phyloP scores from a whole-genome alignment of 2,797 vertebrate species.

The Perodicticus potto region DNA sequence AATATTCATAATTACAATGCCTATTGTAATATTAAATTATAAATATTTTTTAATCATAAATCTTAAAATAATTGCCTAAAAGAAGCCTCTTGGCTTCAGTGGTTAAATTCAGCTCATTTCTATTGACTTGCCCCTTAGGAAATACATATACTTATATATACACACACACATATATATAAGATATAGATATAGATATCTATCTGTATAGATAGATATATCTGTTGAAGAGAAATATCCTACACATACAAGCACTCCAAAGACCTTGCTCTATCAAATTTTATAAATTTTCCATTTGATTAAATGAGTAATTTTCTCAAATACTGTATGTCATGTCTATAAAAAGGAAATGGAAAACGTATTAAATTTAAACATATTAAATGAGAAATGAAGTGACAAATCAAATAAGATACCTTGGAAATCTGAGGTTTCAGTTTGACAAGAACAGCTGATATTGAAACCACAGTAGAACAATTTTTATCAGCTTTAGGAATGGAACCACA shows the following conservation, averaged over 20 bases:
- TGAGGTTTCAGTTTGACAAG: neutral
- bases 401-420: neutral
- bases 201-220: neutral
- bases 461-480: neutral
- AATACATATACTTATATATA: neutral
- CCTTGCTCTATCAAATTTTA: neutral
- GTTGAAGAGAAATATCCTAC: neutral
- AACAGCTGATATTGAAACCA: neutral
- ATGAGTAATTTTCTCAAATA: neutral
- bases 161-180: too few species aligned
- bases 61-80: neutral
- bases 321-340: neutral
- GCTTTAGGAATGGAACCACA: neutral
- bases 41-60: neutral
- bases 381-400: neutral
- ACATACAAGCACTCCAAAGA: neutral
- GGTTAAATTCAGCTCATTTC: neutral
- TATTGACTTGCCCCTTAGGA: neutral
- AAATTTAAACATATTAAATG: conserved; percentile 5
- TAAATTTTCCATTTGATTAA: neutral
- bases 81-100: neutral
- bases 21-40: conserved; percentile 41
- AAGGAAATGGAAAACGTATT: neutral
- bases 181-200: neutral
- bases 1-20: neutral